Percentiles rank a stretch among this genome's conserved stretches.
These are phyloP conservation scores for Ctena decussata DNA, from an alignment of 2,888 invertebrate species.

Conservation along the genomic window DNA sequence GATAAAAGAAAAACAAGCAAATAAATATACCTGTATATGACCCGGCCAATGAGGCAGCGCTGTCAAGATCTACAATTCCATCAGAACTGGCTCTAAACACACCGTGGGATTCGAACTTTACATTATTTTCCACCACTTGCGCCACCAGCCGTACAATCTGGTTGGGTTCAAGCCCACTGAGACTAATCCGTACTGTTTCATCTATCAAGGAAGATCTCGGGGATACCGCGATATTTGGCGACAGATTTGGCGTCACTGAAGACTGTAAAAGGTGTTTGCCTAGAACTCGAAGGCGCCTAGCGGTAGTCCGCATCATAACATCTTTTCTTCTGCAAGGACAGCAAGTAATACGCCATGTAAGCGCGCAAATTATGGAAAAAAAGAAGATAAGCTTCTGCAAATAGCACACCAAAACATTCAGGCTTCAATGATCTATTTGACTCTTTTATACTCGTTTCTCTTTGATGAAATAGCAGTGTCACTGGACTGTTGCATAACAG, in stretches of 20 bases:
- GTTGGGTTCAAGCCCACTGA: not conserved
- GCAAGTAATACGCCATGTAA: too few relatives aligned
- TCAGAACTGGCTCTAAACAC: not conserved
- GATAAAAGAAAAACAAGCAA: not conserved
- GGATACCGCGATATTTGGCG: not conserved
- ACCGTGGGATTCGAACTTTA: not conserved
- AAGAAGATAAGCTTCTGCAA: too few relatives aligned
- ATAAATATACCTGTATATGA: conserved; percentile 27
- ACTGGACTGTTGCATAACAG: too few relatives aligned
- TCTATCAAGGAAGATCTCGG: not conserved
- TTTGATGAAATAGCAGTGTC: too few relatives aligned
- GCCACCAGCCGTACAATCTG: not conserved
- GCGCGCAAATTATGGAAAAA: too few relatives aligned
- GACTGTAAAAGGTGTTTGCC: not conserved
- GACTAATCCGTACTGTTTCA: not conserved
- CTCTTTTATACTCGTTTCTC: too few relatives aligned
- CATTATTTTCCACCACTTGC: not conserved
- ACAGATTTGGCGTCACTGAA: not conserved
- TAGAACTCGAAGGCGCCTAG: not conserved
- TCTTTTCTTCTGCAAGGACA: not conserved
- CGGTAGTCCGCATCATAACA: not conserved
- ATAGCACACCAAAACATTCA: too few relatives aligned
- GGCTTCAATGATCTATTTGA: too few relatives aligned
- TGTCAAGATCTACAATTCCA: not conserved
- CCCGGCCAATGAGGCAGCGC: not conserved